phyloP scores from a whole-genome alignment of 1,140 invertebrate genomes.

The Cyclina sinensis region DNA sequence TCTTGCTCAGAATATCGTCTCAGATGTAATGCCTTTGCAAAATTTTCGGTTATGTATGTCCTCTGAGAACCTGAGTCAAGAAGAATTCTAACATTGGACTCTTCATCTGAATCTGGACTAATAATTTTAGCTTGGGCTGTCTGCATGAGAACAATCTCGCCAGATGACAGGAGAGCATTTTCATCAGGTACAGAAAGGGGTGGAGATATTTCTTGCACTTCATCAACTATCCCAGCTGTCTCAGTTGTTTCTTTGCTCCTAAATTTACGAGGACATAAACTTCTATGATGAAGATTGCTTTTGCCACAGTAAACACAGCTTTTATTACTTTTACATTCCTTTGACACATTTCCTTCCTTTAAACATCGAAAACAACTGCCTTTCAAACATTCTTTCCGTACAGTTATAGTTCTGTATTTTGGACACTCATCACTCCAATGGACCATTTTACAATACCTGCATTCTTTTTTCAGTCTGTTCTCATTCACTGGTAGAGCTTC shows the following conservation, averaged over 20 bases:
- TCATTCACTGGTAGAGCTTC: background rate
- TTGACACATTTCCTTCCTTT: background rate
- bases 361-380: background rate
- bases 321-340: background rate
- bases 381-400: too few species aligned
- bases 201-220: background rate
- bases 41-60: too few species aligned
- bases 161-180: constrained; percentile 47
- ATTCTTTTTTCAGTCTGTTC: background rate
- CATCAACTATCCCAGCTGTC: background rate
- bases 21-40: constrained; percentile 21
- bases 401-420: background rate
- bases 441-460: background rate
- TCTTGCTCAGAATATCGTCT: constrained; percentile 33
- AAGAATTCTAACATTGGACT: too few species aligned
- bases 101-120: too few species aligned
- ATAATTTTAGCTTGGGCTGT: too few species aligned
- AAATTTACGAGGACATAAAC: constrained; percentile 8
- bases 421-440: constrained; percentile 24
- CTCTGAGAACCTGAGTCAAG: too few species aligned
- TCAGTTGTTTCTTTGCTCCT: background rate
- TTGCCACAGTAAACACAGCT: background rate
- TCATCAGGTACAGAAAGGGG: background rate
- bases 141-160: constrained; percentile 66
- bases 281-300: background rate